Evolutionary conservation across 2,888 invertebrate species (phyloP).

Genomic region (Alitta virens): DNA sequence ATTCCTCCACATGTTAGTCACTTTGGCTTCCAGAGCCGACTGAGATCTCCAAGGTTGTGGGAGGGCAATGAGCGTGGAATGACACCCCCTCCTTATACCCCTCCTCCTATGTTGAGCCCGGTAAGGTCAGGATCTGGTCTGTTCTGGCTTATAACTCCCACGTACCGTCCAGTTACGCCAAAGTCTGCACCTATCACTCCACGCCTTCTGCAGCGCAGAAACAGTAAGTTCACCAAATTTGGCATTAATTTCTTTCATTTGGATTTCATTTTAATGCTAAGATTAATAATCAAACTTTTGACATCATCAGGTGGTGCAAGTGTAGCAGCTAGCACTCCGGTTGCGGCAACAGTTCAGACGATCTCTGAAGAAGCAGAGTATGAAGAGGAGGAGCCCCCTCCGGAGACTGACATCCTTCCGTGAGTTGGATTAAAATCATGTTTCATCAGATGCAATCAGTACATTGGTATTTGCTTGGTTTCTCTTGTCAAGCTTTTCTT

Average conservation of each 20-base stretch:
- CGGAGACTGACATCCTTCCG: slow-evolving; percentile 57
- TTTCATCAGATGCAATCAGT: too few relatives aligned
- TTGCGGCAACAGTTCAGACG: slow-evolving; percentile 19
- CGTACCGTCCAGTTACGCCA: slow-evolving; percentile 39
- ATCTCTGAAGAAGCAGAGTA: slow-evolving; percentile 25
- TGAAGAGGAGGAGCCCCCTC: slow-evolving; percentile 45
- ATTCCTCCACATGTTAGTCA: slow-evolving; percentile 59
- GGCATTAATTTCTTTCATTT: too few relatives aligned
- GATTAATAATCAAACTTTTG: too few relatives aligned
- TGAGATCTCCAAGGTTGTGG: slow-evolving; percentile 57
- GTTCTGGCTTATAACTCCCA: slow-evolving; percentile 62
- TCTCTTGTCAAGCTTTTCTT: too few relatives aligned
- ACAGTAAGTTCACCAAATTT: too few relatives aligned
- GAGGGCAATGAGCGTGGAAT: slow-evolving; percentile 30
- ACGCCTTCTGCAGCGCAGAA: slow-evolving; percentile 18
- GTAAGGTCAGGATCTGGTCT: slow-evolving; percentile 84
- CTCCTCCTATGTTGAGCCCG: slow-evolving; percentile 91
- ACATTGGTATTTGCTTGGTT: too few relatives aligned
- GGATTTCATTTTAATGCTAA: too few relatives aligned
- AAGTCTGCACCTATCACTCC: slow-evolving; percentile 53
- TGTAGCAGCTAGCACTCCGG: background rate
- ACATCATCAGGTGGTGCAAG: background rate
- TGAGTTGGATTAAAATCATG: slow-evolving; percentile 34
- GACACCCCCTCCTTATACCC: slow-evolving; percentile 74
- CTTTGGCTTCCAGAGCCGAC: slow-evolving; percentile 60